These are phyloP conservation scores for Rotaria macrura DNA, from an alignment of 2,888 invertebrate species.

Conservation along the genomic window DNA sequence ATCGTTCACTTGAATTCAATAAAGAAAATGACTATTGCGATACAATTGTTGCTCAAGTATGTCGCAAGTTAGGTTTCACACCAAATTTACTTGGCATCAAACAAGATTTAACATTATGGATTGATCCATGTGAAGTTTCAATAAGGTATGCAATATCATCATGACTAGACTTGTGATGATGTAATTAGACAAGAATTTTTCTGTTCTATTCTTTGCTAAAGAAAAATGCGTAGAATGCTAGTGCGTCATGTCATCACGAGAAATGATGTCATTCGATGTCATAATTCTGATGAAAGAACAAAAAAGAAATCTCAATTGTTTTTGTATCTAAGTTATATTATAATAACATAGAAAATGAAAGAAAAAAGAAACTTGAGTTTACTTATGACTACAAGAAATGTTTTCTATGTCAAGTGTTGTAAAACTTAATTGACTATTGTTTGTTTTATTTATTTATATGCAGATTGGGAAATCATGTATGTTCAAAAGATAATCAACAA, in stretches of 20 bases:
- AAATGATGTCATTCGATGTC: background rate
- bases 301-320: background rate
- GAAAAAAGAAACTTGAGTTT: too few relatives aligned
- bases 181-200: background rate
- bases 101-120: background rate
- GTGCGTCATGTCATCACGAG: background rate
- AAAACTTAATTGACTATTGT: background rate
- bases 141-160: background rate
- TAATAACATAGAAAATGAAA: background rate
- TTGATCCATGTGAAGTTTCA: background rate
- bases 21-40: background rate
- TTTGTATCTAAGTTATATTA: background rate
- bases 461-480: background rate
- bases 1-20: constrained; percentile 8
- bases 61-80: background rate
- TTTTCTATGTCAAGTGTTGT: too few relatives aligned
- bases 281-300: background rate
- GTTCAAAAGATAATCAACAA: background rate
- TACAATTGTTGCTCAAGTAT: background rate
- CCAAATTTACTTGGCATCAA: background rate
- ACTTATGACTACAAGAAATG: too few relatives aligned
- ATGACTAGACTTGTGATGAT: too few relatives aligned
- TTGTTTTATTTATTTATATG: background rate
- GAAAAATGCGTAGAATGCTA: background rate
- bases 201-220: background rate